Conservation (phyloP, 2,797 vertebrate genomes). For the Molossus molossus region DNA sequence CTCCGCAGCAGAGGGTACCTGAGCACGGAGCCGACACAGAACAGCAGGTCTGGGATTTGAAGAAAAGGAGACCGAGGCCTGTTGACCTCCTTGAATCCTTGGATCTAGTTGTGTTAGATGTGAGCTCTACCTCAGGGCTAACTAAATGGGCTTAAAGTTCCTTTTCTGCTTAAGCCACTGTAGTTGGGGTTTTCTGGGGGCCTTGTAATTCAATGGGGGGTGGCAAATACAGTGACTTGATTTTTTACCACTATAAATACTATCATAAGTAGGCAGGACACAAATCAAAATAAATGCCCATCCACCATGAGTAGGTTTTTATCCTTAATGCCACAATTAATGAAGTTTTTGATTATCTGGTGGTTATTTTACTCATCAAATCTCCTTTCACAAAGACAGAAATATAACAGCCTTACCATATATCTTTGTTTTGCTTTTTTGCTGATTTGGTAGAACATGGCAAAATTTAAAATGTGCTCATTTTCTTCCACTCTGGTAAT, state of each 20-base stretch:
- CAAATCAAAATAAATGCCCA: conserved; percentile 20
- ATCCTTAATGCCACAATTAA: conserved; percentile 33
- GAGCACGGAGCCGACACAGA: not conserved
- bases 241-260: conserved; percentile 4
- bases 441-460: not conserved
- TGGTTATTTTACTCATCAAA: not conserved
- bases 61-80: not conserved
- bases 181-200: conserved; percentile 4
- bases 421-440: conserved; percentile 10
- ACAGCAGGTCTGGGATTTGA: not conserved
- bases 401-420: not conserved
- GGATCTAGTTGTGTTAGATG: not conserved
- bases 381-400: not conserved
- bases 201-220: not conserved
- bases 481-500: conserved; percentile 13
- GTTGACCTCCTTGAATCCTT: not conserved
- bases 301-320: not conserved
- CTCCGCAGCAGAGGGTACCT: not conserved
- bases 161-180: not conserved
- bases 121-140: not conserved
- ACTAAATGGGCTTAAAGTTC: not conserved
- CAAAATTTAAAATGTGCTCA: conserved; percentile 33
- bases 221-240: not conserved
- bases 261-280: conserved; percentile 6
- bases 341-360: conserved; percentile 7